Conservation (phyloP, 2,888 invertebrate species). For the Sialis lutaria region DNA sequence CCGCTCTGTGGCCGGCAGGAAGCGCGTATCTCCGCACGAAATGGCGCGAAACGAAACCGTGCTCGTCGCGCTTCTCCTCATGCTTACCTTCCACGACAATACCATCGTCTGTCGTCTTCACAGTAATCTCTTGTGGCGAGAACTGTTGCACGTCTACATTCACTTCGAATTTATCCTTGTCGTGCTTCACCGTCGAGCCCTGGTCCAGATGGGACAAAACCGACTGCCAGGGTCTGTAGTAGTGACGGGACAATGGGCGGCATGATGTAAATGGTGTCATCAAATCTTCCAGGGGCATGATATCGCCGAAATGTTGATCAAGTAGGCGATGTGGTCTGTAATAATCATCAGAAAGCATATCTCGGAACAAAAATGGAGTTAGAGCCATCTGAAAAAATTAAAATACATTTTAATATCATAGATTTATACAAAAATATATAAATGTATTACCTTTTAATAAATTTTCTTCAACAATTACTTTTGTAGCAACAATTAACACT, state of each 20-base stretch:
- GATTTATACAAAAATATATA: too few species aligned
- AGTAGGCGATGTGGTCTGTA: conserved; percentile 52
- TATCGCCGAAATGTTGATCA: conserved; percentile 71
- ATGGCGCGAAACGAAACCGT: conserved; percentile 53
- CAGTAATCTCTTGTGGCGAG: conserved; percentile 46
- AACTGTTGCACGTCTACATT: conserved; percentile 50
- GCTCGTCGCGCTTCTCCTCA: conserved; percentile 58
- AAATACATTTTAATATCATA: too few species aligned
- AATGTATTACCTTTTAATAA: too few species aligned
- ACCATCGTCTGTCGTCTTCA: conserved; percentile 49
- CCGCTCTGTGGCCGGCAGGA: conserved; percentile 26
- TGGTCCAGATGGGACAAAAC: conserved; percentile 40
- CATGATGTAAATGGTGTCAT: conserved; percentile 21
- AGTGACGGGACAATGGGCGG: conserved; percentile 16
- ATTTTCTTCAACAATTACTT: too few species aligned
- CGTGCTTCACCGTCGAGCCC: conserved; percentile 46
- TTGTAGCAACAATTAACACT: too few species aligned
- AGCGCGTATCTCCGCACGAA: conserved; percentile 41
- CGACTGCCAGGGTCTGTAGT: conserved; percentile 49
- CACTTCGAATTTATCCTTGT: conserved; percentile 49
- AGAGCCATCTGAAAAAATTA: conserved; percentile 46
- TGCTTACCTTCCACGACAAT: conserved; percentile 50
- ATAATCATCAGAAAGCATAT: conserved; percentile 70
- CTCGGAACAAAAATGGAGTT: conserved; percentile 68
- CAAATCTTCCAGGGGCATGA: conserved; percentile 57